A percentile compares a stretch with the other conserved stretches of the same genome.
Evolutionary conservation across 2,113 vertebrate genomes (phyloP).

Genomic region (Melanerpes formicivorus): DNA sequence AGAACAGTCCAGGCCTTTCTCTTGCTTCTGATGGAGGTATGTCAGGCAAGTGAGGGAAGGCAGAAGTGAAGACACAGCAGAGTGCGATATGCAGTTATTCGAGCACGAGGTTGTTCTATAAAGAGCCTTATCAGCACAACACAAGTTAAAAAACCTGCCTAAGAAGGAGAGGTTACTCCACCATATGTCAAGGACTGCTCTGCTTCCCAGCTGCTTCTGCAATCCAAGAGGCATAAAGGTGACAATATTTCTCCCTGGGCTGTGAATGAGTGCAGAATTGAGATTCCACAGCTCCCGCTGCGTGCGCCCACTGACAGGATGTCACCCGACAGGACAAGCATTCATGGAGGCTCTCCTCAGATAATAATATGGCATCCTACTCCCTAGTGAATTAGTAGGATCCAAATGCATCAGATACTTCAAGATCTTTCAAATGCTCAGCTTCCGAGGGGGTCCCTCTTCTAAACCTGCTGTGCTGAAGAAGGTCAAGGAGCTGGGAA

Average conservation of each 20-base stretch:
- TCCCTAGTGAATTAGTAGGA: neutral
- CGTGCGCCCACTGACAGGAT: slow-evolving; percentile 7
- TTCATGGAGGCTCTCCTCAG: neutral
- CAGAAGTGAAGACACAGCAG: slow-evolving; percentile 31
- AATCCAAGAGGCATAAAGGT: slow-evolving; percentile 64
- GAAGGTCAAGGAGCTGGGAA: fast-evolving
- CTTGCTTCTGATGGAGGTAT: neutral
- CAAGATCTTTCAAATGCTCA: neutral
- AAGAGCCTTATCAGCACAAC: slow-evolving; percentile 44
- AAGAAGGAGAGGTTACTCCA: slow-evolving; percentile 65
- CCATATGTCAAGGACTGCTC: slow-evolving; percentile 55
- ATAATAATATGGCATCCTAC: neutral
- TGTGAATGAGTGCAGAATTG: slow-evolving; percentile 44
- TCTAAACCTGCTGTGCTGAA: neutral
- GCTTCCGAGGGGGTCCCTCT: neutral
- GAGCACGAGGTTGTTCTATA: slow-evolving; percentile 39
- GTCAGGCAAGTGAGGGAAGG: neutral
- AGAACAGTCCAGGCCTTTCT: neutral
- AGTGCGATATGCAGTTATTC: neutral
- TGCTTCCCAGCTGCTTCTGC: slow-evolving; percentile 62
- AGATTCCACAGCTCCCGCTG: slow-evolving; percentile 59
- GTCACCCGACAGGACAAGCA: neutral
- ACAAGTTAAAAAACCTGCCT: slow-evolving; percentile 53
- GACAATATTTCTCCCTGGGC: slow-evolving; percentile 61
- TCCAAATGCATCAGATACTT: slow-evolving; percentile 1